Evolutionary conservation across 2,113 vertebrate genomes (phyloP).

Genomic region (Strix uralensis): DNA sequence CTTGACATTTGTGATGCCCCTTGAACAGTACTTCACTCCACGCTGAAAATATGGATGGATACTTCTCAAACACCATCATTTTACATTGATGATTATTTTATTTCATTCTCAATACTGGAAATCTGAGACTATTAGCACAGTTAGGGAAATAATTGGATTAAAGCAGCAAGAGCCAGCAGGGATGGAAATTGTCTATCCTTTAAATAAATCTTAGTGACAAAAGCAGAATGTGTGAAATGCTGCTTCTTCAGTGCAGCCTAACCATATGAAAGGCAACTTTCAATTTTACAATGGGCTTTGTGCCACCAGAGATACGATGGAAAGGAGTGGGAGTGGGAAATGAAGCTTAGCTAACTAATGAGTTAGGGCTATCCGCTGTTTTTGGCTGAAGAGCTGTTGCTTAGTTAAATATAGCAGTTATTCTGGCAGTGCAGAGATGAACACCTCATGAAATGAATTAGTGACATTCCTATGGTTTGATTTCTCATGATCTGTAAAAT

Average conservation of each 20-base stretch:
- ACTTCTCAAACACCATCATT: background rate
- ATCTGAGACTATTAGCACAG: conserved; percentile 12
- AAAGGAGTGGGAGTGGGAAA: conserved; percentile 35
- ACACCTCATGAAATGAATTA: conserved; percentile 60
- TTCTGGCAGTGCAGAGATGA: conserved; percentile 15
- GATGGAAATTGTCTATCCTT: background rate
- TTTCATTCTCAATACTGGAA: conserved; percentile 2
- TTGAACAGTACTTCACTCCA: background rate
- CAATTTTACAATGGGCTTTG: conserved; percentile 20
- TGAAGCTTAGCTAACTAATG: conserved; percentile 32
- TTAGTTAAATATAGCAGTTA: conserved; percentile 34
- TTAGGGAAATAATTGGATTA: conserved; percentile 40
- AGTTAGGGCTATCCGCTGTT: background rate
- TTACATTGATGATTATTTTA: background rate
- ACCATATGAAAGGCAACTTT: background rate
- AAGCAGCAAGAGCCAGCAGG: background rate
- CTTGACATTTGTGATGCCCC: background rate
- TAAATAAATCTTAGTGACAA: conserved; percentile 13
- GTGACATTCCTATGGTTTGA: conserved; percentile 53
- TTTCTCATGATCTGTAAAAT: conserved; percentile 61
- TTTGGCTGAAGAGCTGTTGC: background rate
- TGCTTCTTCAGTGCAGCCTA: background rate
- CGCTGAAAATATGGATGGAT: background rate
- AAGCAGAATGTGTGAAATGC: background rate
- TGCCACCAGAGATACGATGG: background rate